These are phyloP conservation scores for Sminthurides aquaticus DNA, from an alignment of 2,888 invertebrate genomes.

Conservation along the genomic window DNA sequence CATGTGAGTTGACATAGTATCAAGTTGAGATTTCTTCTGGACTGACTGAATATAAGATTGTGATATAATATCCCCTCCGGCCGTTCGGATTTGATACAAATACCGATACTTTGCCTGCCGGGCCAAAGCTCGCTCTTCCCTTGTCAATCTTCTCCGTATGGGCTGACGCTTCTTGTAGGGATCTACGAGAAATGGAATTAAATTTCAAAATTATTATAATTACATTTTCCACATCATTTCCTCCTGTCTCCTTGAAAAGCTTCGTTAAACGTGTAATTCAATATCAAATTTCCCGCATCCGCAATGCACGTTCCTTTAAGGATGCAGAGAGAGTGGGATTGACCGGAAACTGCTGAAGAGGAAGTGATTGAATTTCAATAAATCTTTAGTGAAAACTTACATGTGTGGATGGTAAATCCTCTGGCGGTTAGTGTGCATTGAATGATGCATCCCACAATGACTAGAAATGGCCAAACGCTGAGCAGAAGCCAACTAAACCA, in stretches of 20 bases:
- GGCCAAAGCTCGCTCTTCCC: constrained; percentile 70
- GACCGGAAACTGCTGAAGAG: too few relatives aligned
- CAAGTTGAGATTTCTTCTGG: constrained; percentile 35
- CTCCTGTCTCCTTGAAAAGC: neutral
- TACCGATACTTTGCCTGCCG: constrained; percentile 71
- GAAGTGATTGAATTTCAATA: too few relatives aligned
- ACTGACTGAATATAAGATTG: constrained; percentile 53
- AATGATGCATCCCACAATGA: constrained; percentile 59
- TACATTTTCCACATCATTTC: too few relatives aligned
- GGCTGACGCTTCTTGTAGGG: constrained; percentile 50
- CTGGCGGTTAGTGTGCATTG: constrained; percentile 64
- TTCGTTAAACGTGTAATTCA: too few relatives aligned
- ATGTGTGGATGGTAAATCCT: constrained; percentile 58
- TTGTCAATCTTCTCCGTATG: constrained; percentile 54
- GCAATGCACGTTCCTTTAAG: too few relatives aligned
- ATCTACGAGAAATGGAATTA: constrained; percentile 38
- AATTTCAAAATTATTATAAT: neutral
- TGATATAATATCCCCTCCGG: constrained; percentile 82
- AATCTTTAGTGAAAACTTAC: constrained; percentile 49
- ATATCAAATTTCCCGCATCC: too few relatives aligned
- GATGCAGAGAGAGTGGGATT: too few relatives aligned
- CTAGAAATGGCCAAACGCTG: constrained; percentile 64
- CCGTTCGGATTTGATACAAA: constrained; percentile 80
- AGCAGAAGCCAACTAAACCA: constrained; percentile 61
- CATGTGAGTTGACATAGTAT: constrained; percentile 41